Evolutionary conservation across 1,140 invertebrate species (phyloP), one percentile per base, ranked within the genome.

Genomic region (Pentalonia nigronervosa): DNA sequence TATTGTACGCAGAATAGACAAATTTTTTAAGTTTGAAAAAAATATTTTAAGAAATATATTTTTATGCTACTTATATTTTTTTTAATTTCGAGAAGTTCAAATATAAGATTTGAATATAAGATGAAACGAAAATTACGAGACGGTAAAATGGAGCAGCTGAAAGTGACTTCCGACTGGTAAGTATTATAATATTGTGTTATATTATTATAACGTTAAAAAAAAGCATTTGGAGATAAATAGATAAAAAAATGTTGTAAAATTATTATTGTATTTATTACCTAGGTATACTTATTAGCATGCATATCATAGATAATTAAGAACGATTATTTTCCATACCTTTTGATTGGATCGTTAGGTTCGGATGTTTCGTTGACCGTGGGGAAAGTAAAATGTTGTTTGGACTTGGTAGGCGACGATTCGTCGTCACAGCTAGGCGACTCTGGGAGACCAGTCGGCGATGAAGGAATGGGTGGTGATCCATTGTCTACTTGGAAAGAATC

Each of bases 401-500:
- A 47, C 50, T 94, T 94, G 30, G 88, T 94, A 1, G 94, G 94
- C 1, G 94, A 94, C 0, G 81, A 89, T 30, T 90, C 34, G 23
- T 88, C 30, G 34, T 93, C 76, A 21, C 90, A 91, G 4, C 36
- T 76, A 4, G 91, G 90, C 3, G 93, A 94, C 9, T 83, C 93
- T 9, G 94, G 94, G 0, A 94, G 94, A 25, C 94, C 94, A 41
- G 94, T 94, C 17, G 94, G 94, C 6, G 94, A 91, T 8, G 94
- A 94, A 25, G 94, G 94, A 9, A 94, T 94, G 84, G 93, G 67
- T 21, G 94, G 90, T 0, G 67, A 90, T 36, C 90, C 87, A 23
- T 86, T 93, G 76, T 94, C 93, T 48, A 93, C 91, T 50, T 94
- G 92, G 56, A 94, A 94, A 23, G 94, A 94, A 67, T 95, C 94